Percentiles rank a stretch among this genome's conserved stretches.
Conservation (phyloP, 2,797 vertebrate species). For the Eulemur albifrons region DNA sequence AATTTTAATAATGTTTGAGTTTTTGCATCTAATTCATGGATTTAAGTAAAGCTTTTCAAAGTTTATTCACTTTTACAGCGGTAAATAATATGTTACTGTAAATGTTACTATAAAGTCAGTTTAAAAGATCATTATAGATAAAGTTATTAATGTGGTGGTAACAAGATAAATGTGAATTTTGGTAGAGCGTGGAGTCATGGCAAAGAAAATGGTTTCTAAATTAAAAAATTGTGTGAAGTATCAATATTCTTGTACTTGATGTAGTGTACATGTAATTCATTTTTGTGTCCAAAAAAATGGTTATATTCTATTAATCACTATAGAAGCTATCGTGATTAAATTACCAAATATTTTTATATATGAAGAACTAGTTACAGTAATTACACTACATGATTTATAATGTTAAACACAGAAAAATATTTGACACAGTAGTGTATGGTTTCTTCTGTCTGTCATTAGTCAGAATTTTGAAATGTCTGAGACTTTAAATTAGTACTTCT, state of each 20-base stretch:
- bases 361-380: background rate
- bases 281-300: background rate
- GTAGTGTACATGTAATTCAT: background rate
- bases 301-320: background rate
- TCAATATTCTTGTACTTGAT: background rate
- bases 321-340: background rate
- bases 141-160: background rate
- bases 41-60: slow-evolving; percentile 23
- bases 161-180: background rate
- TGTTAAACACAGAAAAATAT: background rate
- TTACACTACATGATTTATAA: background rate
- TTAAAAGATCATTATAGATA: slow-evolving; percentile 2
- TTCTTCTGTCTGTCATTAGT: background rate
- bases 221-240: background rate
- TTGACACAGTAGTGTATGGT: background rate
- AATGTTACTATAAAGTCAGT: background rate
- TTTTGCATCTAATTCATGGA: slow-evolving; percentile 1
- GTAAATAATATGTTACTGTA: background rate
- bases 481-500: background rate
- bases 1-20: background rate
- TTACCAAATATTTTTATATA: background rate
- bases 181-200: background rate
- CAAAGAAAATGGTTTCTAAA: background rate
- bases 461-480: background rate
- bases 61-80: background rate